Percentiles rank a stretch among this genome's conserved stretches.
Evolutionary conservation across 2,797 vertebrate genomes (phyloP).

Genomic region (Sebastes ruberrimus): DNA sequence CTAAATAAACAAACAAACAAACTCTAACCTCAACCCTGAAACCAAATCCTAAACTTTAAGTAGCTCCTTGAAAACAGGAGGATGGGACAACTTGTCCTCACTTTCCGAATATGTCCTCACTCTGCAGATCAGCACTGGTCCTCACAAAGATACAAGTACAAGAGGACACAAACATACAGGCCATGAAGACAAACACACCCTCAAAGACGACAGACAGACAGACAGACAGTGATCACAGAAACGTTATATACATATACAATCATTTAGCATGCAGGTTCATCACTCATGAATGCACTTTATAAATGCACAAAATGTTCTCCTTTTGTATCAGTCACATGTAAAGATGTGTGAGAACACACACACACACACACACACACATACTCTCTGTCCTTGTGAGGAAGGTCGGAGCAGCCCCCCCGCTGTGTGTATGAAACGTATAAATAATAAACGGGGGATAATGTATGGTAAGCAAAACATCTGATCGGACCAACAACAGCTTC

Average conservation of each 20-base stretch:
- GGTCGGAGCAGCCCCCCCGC: constrained; percentile 33
- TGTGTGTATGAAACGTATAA: constrained; percentile 48
- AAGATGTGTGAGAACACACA: not conserved
- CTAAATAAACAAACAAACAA: too few relatives aligned
- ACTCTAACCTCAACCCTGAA: not conserved
- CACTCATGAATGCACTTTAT: not conserved
- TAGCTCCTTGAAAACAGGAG: too few relatives aligned
- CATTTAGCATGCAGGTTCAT: not conserved
- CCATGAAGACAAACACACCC: not conserved
- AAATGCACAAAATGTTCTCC: not conserved
- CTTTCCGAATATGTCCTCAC: too few relatives aligned
- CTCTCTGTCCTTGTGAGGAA: constrained; percentile 25
- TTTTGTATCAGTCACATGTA: constrained; percentile 8
- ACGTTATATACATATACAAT: not conserved
- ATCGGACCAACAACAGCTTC: constrained; percentile 12
- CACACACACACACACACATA: not conserved
- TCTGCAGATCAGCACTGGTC: not conserved
- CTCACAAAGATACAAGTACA: not conserved
- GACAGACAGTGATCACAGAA: not conserved
- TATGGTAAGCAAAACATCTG: constrained; percentile 61
- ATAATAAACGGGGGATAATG: constrained; percentile 64
- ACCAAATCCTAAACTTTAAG: too few relatives aligned
- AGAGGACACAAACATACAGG: not conserved
- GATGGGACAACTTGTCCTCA: too few relatives aligned
- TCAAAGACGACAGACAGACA: not conserved